Evolutionary conservation across 1,140 invertebrate species (phyloP), one percentile per base, ranked within the genome.

Genomic region (Physella acuta): DNA sequence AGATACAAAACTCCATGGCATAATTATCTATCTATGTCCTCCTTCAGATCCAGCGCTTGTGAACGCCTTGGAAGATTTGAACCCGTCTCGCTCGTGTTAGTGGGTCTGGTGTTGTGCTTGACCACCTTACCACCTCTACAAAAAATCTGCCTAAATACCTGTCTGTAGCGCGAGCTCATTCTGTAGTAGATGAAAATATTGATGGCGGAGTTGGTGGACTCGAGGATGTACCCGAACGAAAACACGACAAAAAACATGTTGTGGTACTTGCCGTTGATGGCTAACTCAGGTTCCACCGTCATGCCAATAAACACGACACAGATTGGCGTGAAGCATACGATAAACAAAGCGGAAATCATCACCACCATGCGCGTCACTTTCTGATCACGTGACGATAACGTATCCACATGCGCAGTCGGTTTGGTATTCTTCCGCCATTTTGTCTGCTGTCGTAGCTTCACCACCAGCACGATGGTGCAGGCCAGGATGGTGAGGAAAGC

Each of bases 161-260:
- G 24, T 8, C 39, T 1, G 39, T 63, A 63, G 4, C 30, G 4
- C 16, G 34, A 39, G n/a, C 61, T 63, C 61, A 63, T 63, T 39
- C 51, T 16, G 37, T 49, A 63, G 28, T 63, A 63, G 16, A 63
- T 30, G 37, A 63, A 63, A 2, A 63, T 63, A 33, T 63, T 63
- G 1, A 24, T 16, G 8, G 61, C 37, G n/a, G 61, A 63, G 49
- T 63, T 63, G 24, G 39, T 34, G 2, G 5, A 5, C 26, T 63
- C 61, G 3, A 63, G 37, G 17, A 51, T 8, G 24, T 39, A 63
- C 14, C 39, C 61, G 4, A 63, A 4, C 2, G 34, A 17, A 28
- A 36, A 49, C 4, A 63, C 24, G 2, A 34, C 8, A 51, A 51
- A 39, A 3, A 51, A 51, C 8, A 34, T 49, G n/a, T 63, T 63